phyloP scores from a whole-genome alignment of 2,797 vertebrate genomes.

The Falco peregrinus region DNA sequence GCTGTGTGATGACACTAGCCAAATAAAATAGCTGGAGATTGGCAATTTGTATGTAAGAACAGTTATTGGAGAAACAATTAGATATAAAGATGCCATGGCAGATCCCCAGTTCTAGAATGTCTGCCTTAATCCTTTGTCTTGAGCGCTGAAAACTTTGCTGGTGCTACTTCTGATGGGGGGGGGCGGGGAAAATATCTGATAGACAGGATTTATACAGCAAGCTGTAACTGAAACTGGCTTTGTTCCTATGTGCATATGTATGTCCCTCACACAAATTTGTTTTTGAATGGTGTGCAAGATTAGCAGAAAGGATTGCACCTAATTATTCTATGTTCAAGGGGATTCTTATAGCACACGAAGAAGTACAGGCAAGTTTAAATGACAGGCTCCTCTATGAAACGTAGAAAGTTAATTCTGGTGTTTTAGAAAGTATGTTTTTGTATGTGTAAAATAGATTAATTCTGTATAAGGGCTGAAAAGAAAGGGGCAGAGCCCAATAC shows the following conservation, averaged over 20 bases:
- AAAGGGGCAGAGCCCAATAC: background rate
- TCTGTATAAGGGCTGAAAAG: background rate
- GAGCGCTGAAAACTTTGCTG: background rate
- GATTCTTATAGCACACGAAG: background rate
- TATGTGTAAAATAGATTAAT: background rate
- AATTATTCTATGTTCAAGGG: background rate
- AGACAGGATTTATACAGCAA: background rate
- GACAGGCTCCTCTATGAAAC: background rate
- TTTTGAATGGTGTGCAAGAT: background rate
- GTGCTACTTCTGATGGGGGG: background rate
- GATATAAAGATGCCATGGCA: background rate
- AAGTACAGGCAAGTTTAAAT: background rate
- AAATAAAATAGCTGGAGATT: conserved; percentile 5
- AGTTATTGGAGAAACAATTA: conserved; percentile 30
- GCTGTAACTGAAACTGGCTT: background rate
- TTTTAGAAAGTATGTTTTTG: background rate
- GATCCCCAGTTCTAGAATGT: background rate
- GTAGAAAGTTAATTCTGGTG: background rate
- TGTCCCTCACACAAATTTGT: background rate
- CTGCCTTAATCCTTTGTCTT: background rate
- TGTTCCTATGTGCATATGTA: background rate
- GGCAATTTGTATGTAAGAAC: background rate
- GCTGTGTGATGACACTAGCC: background rate
- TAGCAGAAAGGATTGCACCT: background rate
- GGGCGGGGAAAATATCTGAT: background rate